phyloP scores from a whole-genome alignment of 1,140 invertebrate genomes.

The Brachionus sp. region DNA sequence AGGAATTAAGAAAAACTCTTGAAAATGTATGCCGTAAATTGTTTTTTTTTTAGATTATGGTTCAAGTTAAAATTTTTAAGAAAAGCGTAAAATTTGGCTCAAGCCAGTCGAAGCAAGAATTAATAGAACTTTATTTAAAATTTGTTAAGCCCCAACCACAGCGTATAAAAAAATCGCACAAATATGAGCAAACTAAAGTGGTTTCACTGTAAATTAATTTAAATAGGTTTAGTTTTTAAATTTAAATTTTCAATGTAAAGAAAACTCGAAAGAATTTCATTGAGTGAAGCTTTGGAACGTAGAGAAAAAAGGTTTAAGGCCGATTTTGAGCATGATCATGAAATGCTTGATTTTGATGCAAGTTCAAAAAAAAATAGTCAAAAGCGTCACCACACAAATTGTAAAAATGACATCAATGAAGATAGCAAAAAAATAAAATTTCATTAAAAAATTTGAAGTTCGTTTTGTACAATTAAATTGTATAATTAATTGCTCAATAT shows the following conservation, averaged over 20 bases:
- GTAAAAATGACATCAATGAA: not conserved
- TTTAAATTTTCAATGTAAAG: not conserved
- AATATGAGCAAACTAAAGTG: not conserved
- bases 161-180: not conserved
- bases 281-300: not conserved
- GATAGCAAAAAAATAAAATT: not conserved
- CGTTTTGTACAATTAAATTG: not conserved
- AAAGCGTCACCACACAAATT: not conserved
- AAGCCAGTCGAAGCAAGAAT: not conserved
- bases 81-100: not conserved
- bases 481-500: not conserved
- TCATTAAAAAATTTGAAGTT: not conserved
- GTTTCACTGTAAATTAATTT: not conserved
- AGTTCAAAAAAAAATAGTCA: not conserved
- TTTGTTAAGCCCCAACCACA: slow-evolving; percentile 13
- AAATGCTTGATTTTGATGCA: not conserved
- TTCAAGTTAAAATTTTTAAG: not conserved
- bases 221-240: not conserved
- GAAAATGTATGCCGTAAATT: not conserved
- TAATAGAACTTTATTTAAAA: not conserved
- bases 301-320: not conserved
- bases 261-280: not conserved
- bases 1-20: not conserved
- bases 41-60: not conserved
- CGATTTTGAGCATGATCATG: not conserved